Evolutionary conservation across 2,113 vertebrate genomes (phyloP).

Genomic region (Odontesthes bonariensis): DNA sequence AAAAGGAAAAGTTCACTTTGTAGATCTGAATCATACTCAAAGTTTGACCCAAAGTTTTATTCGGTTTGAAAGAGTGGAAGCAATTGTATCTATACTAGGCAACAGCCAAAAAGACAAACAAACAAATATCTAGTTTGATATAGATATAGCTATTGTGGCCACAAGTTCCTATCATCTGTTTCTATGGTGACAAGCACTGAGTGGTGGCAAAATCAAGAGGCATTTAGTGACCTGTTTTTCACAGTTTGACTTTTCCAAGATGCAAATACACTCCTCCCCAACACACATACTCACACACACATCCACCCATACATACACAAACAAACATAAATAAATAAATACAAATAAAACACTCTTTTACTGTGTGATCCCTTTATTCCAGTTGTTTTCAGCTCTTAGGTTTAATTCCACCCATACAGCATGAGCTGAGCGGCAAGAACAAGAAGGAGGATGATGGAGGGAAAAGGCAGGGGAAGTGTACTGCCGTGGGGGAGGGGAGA

Average conservation of each 20-base stretch:
- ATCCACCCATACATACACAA: no score
- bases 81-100: background rate
- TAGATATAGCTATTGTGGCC: slow-evolving; percentile 55
- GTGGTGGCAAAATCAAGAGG: slow-evolving; percentile 64
- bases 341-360: slow-evolving; percentile 43
- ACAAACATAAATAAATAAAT: no score
- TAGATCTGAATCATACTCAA: slow-evolving; percentile 1
- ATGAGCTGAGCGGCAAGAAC: slow-evolving; percentile 40
- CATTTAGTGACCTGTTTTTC: slow-evolving; percentile 69
- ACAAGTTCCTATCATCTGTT: slow-evolving; percentile 77
- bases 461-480: slow-evolving; percentile 64
- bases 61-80: background rate
- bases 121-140: slow-evolving; percentile 46
- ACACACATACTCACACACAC: no score
- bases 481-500: slow-evolving; percentile 67
- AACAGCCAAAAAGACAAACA: background rate
- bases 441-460: slow-evolving; percentile 57
- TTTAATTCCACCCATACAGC: slow-evolving; percentile 52
- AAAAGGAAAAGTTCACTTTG: slow-evolving; percentile 30
- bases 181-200: slow-evolving; percentile 83
- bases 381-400: slow-evolving; percentile 43
- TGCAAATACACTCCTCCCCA: slow-evolving; percentile 44
- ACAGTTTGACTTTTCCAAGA: slow-evolving; percentile 67
- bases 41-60: background rate
- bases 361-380: slow-evolving; percentile 44